Conservation (phyloP, 2,113 vertebrate species). For the Notiomystis cincta region DNA sequence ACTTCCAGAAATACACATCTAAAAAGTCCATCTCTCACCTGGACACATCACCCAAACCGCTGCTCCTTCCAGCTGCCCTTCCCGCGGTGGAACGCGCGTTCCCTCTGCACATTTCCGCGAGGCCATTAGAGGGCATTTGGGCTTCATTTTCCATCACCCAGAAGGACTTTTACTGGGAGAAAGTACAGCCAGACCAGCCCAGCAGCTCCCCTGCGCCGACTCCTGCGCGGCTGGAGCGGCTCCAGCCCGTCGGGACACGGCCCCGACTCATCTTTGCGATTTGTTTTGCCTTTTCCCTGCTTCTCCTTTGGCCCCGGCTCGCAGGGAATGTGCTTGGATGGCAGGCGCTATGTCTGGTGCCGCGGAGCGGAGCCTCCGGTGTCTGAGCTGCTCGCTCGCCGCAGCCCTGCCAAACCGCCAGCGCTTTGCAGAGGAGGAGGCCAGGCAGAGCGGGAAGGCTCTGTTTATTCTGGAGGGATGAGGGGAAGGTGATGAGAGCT, state of each 20-base stretch:
- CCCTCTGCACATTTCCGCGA: background rate
- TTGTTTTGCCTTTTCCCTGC: background rate
- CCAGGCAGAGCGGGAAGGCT: background rate
- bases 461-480: conserved; percentile 3
- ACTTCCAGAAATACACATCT: background rate
- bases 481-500: background rate
- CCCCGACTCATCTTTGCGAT: background rate
- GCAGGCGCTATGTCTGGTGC: background rate
- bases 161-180: background rate
- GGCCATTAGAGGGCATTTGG: conserved; percentile 56
- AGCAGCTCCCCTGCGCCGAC: background rate
- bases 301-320: background rate
- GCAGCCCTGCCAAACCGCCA: conserved; percentile 5
- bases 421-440: background rate
- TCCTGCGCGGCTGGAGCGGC: background rate
- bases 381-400: background rate
- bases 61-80: background rate
- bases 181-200: background rate
- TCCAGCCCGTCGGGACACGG: background rate
- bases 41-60: background rate
- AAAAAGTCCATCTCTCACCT: background rate
- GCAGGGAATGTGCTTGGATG: background rate
- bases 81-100: accelerated
- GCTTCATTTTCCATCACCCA: background rate
- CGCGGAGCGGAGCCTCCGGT: background rate